Percentiles rank a stretch among this genome's conserved stretches.
These are phyloP conservation scores for Petroica traversi DNA, from an alignment of 2,113 vertebrate species.

Conservation along the genomic window DNA sequence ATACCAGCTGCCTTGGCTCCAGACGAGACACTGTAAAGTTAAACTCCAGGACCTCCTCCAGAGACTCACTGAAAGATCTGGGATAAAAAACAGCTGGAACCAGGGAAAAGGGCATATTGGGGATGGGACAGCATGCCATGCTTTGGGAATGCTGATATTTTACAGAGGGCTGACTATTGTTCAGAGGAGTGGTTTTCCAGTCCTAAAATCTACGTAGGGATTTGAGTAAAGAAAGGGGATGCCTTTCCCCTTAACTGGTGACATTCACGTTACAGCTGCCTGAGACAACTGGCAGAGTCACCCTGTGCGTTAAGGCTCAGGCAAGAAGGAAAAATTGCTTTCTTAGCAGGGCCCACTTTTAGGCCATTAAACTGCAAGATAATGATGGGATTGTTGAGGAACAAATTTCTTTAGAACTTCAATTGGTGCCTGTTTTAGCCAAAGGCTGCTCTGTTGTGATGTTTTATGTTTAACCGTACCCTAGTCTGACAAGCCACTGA, in stretches of 20 bases:
- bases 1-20: background rate
- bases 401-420: slow-evolving; percentile 10
- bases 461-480: slow-evolving; percentile 59
- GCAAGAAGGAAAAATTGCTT: slow-evolving; percentile 13
- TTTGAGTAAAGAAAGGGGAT: background rate
- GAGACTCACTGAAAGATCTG: background rate
- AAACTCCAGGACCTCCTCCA: background rate
- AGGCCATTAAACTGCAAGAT: slow-evolving; percentile 38
- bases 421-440: slow-evolving; percentile 28
- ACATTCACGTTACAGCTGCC: background rate
- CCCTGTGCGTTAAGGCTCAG: background rate
- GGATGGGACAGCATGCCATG: background rate
- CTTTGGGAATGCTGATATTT: background rate
- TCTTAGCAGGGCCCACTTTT: background rate
- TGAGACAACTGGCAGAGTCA: background rate
- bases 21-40: background rate
- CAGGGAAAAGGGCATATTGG: background rate
- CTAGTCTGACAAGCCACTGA: slow-evolving; percentile 39
- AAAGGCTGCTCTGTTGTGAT: slow-evolving; percentile 29
- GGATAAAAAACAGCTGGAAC: background rate
- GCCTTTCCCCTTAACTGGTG: background rate
- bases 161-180: background rate
- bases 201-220: background rate
- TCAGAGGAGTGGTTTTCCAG: background rate
- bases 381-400: background rate